Conservation (phyloP, 2,888 invertebrate genomes). For the Hesperia comma region DNA sequence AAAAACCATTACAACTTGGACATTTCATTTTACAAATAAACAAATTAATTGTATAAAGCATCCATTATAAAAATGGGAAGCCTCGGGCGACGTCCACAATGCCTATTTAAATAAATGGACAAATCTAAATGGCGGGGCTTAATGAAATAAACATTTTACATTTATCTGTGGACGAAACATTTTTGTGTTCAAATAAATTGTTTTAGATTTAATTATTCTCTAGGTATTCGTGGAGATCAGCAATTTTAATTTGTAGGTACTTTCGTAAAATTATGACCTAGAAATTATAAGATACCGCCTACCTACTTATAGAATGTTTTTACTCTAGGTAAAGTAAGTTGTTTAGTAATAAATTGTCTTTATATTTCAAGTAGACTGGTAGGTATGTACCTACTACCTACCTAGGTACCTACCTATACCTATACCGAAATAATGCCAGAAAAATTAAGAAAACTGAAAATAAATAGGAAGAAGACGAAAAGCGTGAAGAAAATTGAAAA, state of each 20-base stretch:
- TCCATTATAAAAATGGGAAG: constrained; percentile 25
- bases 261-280: too few species aligned
- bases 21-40: constrained; percentile 8
- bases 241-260: background rate
- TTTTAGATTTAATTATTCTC: constrained; percentile 9
- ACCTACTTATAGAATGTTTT: too few species aligned
- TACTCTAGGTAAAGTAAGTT: too few species aligned
- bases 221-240: constrained; percentile 8
- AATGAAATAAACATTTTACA: constrained; percentile 24
- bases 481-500: too few species aligned
- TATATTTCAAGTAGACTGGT: too few species aligned
- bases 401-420: too few species aligned
- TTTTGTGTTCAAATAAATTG: constrained; percentile 16
- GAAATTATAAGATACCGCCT: too few species aligned
- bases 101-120: constrained; percentile 26
- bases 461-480: too few species aligned
- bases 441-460: too few species aligned
- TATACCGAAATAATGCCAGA: too few species aligned
- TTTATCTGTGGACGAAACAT: constrained; percentile 18
- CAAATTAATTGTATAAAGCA: constrained; percentile 1
- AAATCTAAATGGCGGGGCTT: constrained; percentile 26
- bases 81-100: constrained; percentile 19
- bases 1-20: constrained; percentile 2
- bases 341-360: too few species aligned
- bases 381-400: too few species aligned